Evolutionary conservation across 2,797 vertebrate genomes (phyloP).

Genomic region (Siniperca undulata): DNA sequence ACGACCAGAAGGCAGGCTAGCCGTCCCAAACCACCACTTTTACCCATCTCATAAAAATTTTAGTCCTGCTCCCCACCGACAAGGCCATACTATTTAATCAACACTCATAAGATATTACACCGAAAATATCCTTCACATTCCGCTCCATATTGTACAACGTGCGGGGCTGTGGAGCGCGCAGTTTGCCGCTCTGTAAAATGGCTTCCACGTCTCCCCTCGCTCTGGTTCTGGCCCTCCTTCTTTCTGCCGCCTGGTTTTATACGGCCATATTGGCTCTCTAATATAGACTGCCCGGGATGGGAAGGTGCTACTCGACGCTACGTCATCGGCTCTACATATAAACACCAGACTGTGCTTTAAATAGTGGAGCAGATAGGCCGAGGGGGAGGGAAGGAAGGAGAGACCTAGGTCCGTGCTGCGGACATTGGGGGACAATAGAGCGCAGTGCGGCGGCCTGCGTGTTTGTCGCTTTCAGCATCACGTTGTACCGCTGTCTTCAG

Average conservation of each 20-base stretch:
- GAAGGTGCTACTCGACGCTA: conserved; percentile 96
- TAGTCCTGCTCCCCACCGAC: conserved; percentile 37
- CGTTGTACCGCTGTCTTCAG: background rate
- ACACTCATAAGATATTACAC: conserved; percentile 23
- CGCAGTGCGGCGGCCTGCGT: conserved; percentile 31
- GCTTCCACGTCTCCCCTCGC: conserved; percentile 81
- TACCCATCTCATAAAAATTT: conserved; percentile 43
- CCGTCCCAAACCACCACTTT: conserved; percentile 63
- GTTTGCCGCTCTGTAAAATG: conserved; percentile 82
- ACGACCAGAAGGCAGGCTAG: conserved; percentile 57
- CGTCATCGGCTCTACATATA: conserved; percentile 97
- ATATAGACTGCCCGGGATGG: conserved; percentile 98
- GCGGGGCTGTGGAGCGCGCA: conserved; percentile 50
- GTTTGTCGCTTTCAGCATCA: background rate
- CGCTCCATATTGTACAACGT: conserved; percentile 11
- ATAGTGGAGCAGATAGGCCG: conserved; percentile 87
- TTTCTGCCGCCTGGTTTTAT: conserved; percentile 94
- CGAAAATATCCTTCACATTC: conserved; percentile 50
- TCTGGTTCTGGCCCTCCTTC: conserved; percentile 93
- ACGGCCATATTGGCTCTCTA: conserved; percentile 97
- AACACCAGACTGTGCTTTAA: conserved; percentile 95
- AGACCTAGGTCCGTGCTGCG: conserved; percentile 79
- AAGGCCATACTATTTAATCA: background rate
- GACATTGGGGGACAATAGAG: conserved; percentile 79
- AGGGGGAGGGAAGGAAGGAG: conserved; percentile 60